Evolutionary conservation across 2,888 invertebrate species (phyloP), one percentile per base, ranked within the genome.

Genomic region (Belgica antarctica): DNA sequence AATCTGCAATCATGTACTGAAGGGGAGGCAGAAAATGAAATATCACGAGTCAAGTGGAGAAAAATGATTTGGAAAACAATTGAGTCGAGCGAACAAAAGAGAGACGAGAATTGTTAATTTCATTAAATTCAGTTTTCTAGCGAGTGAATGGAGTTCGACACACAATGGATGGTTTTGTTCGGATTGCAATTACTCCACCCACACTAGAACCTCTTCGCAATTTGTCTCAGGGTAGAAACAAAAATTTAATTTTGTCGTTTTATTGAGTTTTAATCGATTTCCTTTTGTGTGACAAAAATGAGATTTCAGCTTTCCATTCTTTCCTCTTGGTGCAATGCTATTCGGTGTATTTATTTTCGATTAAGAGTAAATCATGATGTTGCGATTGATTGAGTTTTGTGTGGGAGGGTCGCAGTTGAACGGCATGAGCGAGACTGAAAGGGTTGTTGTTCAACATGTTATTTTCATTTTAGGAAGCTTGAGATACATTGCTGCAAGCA

Each of bases 201-300:
- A 22, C 52, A 27, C 59, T 22, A 4, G 7, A 59, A 59, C n/a
- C 59, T 27, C 27, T 15, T 59, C 19, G 8, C 59, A 27, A 59
- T 59, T 59, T 27, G 59, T 59, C 59, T 24, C 27, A 59, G 25
- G 4, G 27, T 10, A 27, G 59, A 24, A 52, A 59, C 25, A 59
- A 59, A 59, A 59, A 59, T 59, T 59, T 25, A 59, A 59, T 41
- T 52, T 68, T 31, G 62, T 34, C 34, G 62, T 62, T 68, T 63
- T 68, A 70, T 70, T 70, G 61, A 70, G 61, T 70, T 70, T 70
- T 70, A 70, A 70, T 70, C 70, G 70, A 70, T 70, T 70, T 70
- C 70, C 52, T 61, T 70, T 70, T 70, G 70, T 70, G 61, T 19
- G 36, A 27, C 61, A 70, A 19, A 61, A 36, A 66, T 25, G 25